phyloP scores from a whole-genome alignment of 2,113 vertebrate species.

The Pteropus alecto region DNA sequence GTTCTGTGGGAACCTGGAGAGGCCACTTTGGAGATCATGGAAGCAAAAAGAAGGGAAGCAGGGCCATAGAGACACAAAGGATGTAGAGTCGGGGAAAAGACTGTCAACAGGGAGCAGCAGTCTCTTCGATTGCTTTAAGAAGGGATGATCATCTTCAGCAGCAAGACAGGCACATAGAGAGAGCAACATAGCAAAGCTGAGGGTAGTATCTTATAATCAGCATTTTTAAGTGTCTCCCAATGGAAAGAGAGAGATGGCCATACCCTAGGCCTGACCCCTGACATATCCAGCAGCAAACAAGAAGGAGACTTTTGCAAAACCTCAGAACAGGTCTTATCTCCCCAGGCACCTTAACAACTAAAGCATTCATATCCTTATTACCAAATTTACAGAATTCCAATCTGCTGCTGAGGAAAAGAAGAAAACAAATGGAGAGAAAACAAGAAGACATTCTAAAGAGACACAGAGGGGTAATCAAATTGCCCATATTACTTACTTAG shows the following conservation, averaged over 20 bases:
- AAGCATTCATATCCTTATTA: not conserved
- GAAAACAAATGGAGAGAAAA: conserved; percentile 9
- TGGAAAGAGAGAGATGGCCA: not conserved
- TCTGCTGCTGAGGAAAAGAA: not conserved
- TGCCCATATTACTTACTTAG: not conserved
- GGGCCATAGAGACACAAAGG: not conserved
- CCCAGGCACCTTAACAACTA: not conserved
- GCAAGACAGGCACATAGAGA: not conserved
- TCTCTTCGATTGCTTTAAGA: not conserved
- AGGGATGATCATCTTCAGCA: not conserved
- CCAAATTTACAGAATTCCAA: conserved; percentile 10
- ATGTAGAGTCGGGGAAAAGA: not conserved
- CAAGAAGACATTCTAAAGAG: not conserved
- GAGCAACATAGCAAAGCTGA: not conserved
- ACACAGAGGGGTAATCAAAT: not conserved
- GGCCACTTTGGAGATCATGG: not conserved
- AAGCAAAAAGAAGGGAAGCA: not conserved
- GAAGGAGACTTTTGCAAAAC: not conserved
- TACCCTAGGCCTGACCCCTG: not conserved
- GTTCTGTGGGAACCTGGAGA: not conserved
- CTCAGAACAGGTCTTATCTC: not conserved
- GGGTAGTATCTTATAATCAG: not conserved
- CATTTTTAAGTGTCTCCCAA: not conserved
- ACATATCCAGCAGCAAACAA: not conserved
- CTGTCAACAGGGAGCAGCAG: not conserved